Evolutionary conservation across 2,888 invertebrate genomes (phyloP).

Genomic region (Drosophila paracracens): DNA sequence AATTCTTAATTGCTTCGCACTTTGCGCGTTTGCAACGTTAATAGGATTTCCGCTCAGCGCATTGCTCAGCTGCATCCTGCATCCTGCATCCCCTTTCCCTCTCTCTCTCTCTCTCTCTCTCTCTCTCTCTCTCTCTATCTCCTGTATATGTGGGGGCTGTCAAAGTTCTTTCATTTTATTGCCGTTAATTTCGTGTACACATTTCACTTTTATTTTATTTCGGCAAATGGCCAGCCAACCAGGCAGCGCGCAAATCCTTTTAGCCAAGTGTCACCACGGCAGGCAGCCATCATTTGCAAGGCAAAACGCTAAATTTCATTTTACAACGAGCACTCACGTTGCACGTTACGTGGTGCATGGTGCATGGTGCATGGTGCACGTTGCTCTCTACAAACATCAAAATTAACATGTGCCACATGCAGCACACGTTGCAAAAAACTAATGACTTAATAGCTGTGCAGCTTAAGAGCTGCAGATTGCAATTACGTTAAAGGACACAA

Average conservation of each 20-base stretch:
- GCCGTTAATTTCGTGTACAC: slow-evolving; percentile 64
- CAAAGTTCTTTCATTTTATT: slow-evolving; percentile 69
- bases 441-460: slow-evolving; percentile 81
- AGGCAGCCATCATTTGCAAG: slow-evolving; percentile 72
- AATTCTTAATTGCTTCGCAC: slow-evolving; percentile 85
- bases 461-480: slow-evolving; percentile 45
- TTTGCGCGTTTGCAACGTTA: slow-evolving; percentile 84
- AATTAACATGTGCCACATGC: slow-evolving; percentile 67
- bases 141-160: slow-evolving; percentile 32
- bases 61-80: slow-evolving; percentile 23
- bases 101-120: background rate
- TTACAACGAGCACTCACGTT: slow-evolving; percentile 54
- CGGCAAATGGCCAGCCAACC: slow-evolving; percentile 31
- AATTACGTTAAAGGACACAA: slow-evolving; percentile 40
- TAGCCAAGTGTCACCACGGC: slow-evolving; percentile 70
- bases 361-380: background rate
- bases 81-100: slow-evolving; percentile 16
- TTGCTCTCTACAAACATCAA: slow-evolving; percentile 33
- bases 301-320: slow-evolving; percentile 79
- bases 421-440: slow-evolving; percentile 68
- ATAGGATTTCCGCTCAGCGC: slow-evolving; percentile 79
- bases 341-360: background rate
- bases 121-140: background rate
- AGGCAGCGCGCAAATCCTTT: slow-evolving; percentile 71
- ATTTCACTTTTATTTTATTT: slow-evolving; percentile 33